Evolutionary conservation across 1,140 invertebrate species (phyloP).

Genomic region (Drosophila nasuta): DNA sequence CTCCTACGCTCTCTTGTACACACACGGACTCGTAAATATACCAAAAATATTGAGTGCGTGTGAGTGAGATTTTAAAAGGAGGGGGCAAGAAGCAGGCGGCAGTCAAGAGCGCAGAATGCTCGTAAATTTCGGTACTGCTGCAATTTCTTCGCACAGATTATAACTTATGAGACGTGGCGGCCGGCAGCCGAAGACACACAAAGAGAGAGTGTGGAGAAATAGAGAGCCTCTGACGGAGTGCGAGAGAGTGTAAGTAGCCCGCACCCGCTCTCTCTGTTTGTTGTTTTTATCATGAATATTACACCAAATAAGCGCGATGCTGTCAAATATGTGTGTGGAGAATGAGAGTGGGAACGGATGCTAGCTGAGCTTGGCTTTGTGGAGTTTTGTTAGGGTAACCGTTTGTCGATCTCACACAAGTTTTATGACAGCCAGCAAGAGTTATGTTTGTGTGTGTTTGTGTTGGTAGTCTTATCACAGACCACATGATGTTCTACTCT

Average conservation of each 20-base stretch:
- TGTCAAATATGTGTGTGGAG: neutral
- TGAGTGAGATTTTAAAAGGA: neutral
- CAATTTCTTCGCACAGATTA: slow-evolving; percentile 71
- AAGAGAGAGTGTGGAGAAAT: neutral
- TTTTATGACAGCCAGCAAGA: slow-evolving; percentile 40
- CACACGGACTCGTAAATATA: slow-evolving; percentile 65
- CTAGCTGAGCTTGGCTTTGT: slow-evolving; percentile 19
- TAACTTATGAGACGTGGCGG: slow-evolving; percentile 54
- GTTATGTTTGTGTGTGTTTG: slow-evolving; percentile 26
- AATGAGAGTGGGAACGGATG: neutral
- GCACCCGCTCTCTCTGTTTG: slow-evolving; percentile 7
- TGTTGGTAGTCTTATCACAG: slow-evolving; percentile 33
- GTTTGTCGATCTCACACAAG: slow-evolving; percentile 34
- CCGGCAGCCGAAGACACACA: neutral
- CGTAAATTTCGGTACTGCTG: slow-evolving; percentile 68
- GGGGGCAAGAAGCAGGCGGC: neutral
- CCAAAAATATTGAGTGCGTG: slow-evolving; percentile 57
- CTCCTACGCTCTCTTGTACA: slow-evolving; percentile 13
- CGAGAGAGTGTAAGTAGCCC: slow-evolving; percentile 19
- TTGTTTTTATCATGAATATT: slow-evolving; percentile 52
- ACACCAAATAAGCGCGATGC: slow-evolving; percentile 45
- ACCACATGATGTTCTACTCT: slow-evolving; percentile 40
- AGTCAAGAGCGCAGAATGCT: slow-evolving; percentile 38
- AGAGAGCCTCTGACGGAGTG: neutral
- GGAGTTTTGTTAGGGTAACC: slow-evolving; percentile 33